Base-by-base conservation (phyloP, 2,113 vertebrate species). In the Macrotus californicus region DNA sequence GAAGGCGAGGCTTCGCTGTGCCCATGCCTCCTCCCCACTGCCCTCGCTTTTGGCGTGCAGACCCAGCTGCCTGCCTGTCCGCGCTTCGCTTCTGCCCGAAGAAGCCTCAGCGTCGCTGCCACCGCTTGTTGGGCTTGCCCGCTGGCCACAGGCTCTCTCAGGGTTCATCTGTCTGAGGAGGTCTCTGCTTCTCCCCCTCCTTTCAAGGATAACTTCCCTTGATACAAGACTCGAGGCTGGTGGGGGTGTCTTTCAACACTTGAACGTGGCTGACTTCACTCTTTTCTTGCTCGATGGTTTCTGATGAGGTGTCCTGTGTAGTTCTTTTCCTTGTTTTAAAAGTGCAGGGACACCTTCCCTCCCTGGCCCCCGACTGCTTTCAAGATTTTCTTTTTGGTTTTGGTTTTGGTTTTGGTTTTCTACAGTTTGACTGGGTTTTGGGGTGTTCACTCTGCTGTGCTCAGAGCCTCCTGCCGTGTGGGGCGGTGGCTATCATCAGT, bases 191-290 rank as follows among this genome's bases (percentile, higher is more conserved):
- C 70, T 79, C 59, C 76, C 70, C 82, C 61, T 50, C 59, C 69
- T 39, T 54, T 54, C 64, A 84, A 88, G 94, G 87, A 15, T 73
- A 26, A 15, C 81, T 80, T 76, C 6, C 0, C 66, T 92, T 48
- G 72, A n/a, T 75, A 21, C 56, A 34, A n/a, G 66, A 29, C 69
- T 95, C 72, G 80, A 39, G n/a, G 73, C 87, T 89, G 72, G 21
- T 69, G 18, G 0, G 22, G 59, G 21, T 54, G 14, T 6, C 82
- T 72, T 84, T 77, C 24, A 80, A 31, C 15, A 16, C 41, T 52
- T 22, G 34, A 12, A 24, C 56, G 3, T 18, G 6, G 19, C 36
- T 64, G 12, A 31, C 73, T 64, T 48, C 6, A 2, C 86, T 66
- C 4, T 43, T 39, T 4, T 12, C 54, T 72, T 79, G 39, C 39